Evolutionary conservation across 1,140 invertebrate species (phyloP).

Genomic region (Battus philenor): DNA sequence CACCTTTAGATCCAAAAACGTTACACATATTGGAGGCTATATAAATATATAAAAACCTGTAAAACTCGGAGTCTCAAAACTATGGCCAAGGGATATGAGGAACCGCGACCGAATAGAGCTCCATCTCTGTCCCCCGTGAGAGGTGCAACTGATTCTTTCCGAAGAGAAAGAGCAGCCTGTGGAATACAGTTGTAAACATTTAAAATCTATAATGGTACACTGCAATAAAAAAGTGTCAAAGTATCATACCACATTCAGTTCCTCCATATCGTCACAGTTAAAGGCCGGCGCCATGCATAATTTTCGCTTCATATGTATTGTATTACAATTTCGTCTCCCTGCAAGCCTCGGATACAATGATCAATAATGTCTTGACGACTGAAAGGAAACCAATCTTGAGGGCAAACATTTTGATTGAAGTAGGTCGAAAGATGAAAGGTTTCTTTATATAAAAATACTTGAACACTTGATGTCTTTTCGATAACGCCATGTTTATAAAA

Average conservation of each 20-base stretch:
- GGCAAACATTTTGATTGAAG: conserved; percentile 6
- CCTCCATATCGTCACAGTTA: conserved; percentile 64
- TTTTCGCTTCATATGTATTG: conserved; percentile 62
- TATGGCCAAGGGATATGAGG: conserved; percentile 74
- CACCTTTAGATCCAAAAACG: too few species aligned
- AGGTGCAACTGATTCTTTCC: conserved; percentile 67
- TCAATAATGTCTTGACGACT: conserved; percentile 24
- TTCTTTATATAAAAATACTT: neutral
- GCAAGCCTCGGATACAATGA: neutral
- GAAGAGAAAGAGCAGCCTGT: conserved; percentile 58
- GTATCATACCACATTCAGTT: conserved; percentile 51
- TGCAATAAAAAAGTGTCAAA: neutral
- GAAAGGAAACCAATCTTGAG: conserved; percentile 16
- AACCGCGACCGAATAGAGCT: conserved; percentile 40
- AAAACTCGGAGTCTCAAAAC: conserved; percentile 76
- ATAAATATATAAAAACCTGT: conserved; percentile 75
- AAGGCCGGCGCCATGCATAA: conserved; percentile 47
- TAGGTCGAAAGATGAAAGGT: conserved; percentile 3
- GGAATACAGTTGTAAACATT: conserved; percentile 24
- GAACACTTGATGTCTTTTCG: too few species aligned
- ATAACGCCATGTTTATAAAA: too few species aligned
- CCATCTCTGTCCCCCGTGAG: conserved; percentile 58
- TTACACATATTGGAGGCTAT: too few species aligned
- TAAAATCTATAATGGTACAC: too few species aligned
- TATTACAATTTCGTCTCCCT: conserved; percentile 7